These are phyloP conservation scores for Melanerpes formicivorus DNA, from an alignment of 2,113 vertebrate genomes.

Conservation along the genomic window DNA sequence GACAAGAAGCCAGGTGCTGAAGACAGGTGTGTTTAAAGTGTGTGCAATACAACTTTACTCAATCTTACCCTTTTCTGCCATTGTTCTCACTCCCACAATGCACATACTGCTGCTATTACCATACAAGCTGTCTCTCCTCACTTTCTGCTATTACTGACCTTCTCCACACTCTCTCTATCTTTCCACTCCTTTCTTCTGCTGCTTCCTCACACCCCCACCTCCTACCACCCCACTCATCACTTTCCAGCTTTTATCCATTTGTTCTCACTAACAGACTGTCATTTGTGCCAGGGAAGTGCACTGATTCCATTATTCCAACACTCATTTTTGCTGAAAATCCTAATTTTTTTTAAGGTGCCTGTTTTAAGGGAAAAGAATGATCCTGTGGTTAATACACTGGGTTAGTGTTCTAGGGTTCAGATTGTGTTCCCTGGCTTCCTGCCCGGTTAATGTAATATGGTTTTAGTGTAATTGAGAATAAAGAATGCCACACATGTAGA, in stretches of 20 bases:
- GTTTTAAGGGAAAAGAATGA: not conserved
- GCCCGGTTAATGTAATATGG: slow-evolving; percentile 20
- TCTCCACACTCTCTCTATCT: not conserved
- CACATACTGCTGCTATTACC: not conserved
- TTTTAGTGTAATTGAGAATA: slow-evolving; percentile 41
- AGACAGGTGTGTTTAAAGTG: not conserved
- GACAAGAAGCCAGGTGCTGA: not conserved
- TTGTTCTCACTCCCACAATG: not conserved
- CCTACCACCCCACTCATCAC: too few species aligned
- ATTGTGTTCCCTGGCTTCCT: slow-evolving; percentile 9
- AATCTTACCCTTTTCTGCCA: not conserved
- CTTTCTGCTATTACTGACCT: not conserved
- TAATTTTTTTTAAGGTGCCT: not conserved
- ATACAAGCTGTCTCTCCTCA: not conserved
- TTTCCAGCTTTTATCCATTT: not conserved
- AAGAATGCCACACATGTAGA: slow-evolving; percentile 9
- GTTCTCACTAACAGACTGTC: not conserved
- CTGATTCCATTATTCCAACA: not conserved
- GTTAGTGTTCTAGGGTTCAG: not conserved
- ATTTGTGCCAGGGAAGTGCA: not conserved
- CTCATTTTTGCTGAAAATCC: not conserved
- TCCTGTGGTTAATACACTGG: not conserved
- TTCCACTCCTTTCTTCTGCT: not conserved
- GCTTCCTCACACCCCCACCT: rapidly evolving
- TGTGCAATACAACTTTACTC: not conserved